phyloP scores from a whole-genome alignment of 92 coral and sea anemone genomes.

The Palythoa caribaeorum region DNA sequence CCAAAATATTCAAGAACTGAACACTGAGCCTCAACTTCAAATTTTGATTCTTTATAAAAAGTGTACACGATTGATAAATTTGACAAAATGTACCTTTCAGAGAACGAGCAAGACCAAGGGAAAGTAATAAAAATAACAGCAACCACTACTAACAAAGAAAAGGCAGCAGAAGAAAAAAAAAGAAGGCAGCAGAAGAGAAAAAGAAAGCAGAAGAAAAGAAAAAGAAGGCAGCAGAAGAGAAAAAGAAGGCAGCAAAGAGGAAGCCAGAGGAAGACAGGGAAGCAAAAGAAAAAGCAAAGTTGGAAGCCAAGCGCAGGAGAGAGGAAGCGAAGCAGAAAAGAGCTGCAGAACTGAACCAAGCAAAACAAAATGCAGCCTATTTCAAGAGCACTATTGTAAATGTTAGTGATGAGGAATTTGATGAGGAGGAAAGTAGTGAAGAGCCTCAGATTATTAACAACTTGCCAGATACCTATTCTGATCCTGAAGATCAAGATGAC shows the following conservation, averaged over 20 bases:
- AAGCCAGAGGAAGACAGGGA: not conserved
- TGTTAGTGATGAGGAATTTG: not conserved
- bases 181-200: not conserved
- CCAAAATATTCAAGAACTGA: not conserved
- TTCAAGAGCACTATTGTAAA: not conserved
- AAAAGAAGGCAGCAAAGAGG: not conserved
- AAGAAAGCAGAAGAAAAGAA: not conserved
- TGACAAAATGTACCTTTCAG: not conserved
- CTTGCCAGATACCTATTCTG: too few relatives aligned
- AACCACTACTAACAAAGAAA: not conserved
- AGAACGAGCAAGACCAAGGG: not conserved
- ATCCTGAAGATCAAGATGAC: not conserved
- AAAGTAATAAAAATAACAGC: not conserved
- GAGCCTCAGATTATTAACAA: not conserved
- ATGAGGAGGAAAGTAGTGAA: not conserved
- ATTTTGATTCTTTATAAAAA: not conserved
- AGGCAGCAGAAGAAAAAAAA: not conserved
- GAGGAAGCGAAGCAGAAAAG: not conserved
- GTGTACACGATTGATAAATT: not conserved
- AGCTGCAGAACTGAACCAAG: not conserved
- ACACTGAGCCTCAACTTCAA: not conserved
- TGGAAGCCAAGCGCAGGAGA: not conserved
- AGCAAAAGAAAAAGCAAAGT: not conserved
- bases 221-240: not conserved
- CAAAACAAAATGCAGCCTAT: not conserved